A percentile compares a stretch with the other conserved stretches of the same genome.
Evolutionary conservation across 1,140 invertebrate species (phyloP).

Genomic region (Microplitis mediator): DNA sequence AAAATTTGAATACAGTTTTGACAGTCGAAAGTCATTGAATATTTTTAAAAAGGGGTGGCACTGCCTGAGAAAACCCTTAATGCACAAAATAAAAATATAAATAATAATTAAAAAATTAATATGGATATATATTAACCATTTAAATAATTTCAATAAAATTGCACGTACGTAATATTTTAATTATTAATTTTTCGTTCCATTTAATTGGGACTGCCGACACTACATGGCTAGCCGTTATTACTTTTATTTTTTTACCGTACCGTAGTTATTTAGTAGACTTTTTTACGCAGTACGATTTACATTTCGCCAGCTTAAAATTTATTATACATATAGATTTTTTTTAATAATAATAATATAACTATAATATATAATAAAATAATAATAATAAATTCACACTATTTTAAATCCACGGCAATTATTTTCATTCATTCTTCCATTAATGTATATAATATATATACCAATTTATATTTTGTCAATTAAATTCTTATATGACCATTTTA

Average conservation of each 20-base stretch:
- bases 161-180: not conserved
- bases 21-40: too few species aligned
- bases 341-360: not conserved
- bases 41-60: too few species aligned
- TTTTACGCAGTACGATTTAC: constrained; percentile 42
- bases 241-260: constrained; percentile 4
- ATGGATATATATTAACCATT: too few species aligned
- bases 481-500: constrained; percentile 26
- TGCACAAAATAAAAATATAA: too few species aligned
- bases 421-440: not conserved
- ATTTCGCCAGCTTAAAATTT: constrained; percentile 31
- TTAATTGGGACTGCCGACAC: constrained; percentile 30
- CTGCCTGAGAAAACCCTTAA: too few species aligned
- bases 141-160: not conserved
- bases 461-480: constrained; percentile 4
- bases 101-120: too few species aligned
- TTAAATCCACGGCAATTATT: constrained; percentile 11
- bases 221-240: constrained; percentile 33
- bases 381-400: constrained; percentile 1
- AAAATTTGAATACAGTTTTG: too few species aligned
- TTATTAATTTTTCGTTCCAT: constrained; percentile 1
- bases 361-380: not conserved
- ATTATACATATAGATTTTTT: not conserved
- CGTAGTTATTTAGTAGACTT: not conserved
- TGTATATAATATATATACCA: constrained; percentile 31